phyloP scores from a whole-genome alignment of 2,888 invertebrate species.

The Pterostichus madidus region DNA sequence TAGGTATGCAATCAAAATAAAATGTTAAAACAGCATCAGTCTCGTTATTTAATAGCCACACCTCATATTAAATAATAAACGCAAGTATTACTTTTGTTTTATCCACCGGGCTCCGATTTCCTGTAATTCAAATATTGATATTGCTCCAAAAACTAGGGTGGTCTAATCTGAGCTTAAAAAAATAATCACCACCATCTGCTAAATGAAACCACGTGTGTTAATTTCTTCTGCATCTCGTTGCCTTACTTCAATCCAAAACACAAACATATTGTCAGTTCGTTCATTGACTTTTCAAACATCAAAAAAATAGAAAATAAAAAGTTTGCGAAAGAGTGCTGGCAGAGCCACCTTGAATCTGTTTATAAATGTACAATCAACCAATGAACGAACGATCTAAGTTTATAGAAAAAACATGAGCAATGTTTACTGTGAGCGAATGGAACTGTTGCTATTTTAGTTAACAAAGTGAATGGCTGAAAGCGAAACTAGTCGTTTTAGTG shows the following conservation, averaged over 20 bases:
- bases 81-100: no score
- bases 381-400: background rate
- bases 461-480: conserved; percentile 32
- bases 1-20: no score
- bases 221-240: background rate
- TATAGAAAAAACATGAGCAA: background rate
- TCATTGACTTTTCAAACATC: conserved; percentile 34
- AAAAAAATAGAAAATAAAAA: conserved; percentile 21
- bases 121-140: no score
- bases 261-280: conserved; percentile 19
- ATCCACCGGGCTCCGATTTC: no score
- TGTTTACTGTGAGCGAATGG: background rate
- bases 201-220: background rate
- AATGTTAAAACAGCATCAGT: no score
- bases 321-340: conserved; percentile 32
- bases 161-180: no score
- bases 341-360: conserved; percentile 41
- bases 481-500: conserved; percentile 26
- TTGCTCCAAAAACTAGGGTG: no score
- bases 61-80: no score
- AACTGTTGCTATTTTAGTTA: conserved; percentile 21
- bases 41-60: no score
- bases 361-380: conserved; percentile 14
- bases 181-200: no score
- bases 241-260: background rate